Evolutionary conservation across 2,888 invertebrate genomes (phyloP), one percentile per base, ranked within the genome.

Genomic region (Eupithecia insigniata): DNA sequence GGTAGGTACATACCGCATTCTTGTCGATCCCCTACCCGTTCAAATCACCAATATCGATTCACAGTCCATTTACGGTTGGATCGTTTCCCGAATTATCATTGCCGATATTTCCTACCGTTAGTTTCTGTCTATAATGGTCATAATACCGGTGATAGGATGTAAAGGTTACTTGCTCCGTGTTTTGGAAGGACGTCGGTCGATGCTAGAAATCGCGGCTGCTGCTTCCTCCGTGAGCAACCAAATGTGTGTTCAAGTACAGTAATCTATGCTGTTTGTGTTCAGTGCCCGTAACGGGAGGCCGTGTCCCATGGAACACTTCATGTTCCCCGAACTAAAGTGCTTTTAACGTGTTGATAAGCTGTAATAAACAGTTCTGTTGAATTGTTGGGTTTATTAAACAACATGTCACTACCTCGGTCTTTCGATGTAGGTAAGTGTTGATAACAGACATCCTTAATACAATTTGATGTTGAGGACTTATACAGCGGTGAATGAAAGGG

Each of bases 191-290:
- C 83, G 85, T 82, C 78, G 80, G 76, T 75, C 77, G 79, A 75
- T 78, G 80, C 72, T 90, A 90, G 91, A 91, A 91, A 91, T 90
- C 91, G 89, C 82, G 80, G 83, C 77, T 82, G 78, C 80, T 73
- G 84, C 80, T 84, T 88, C 87, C 88, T 84, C 77, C 79, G 36
- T 65, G 67, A 70, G 69, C 70, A 67, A 69, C 69, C 58, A 65
- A 71, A 71, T 72, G 74, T 71, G 58, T 70, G 67, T 71, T 66
- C 51, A 64, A 69, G 67, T 71, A 71, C 66, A 64, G 55, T 68
- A 68, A 39, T 69, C 18, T 69, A 67, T 58, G 71, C 68, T 67
- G 74, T 71, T 75, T 70, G 75, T 74, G 71, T 55, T 32, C 67
- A 74, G 69, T 66, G 67, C 34, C 75, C 77, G 75, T 75, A 71